These are phyloP conservation scores for Charanyca ferruginea DNA, from an alignment of 2,888 invertebrate genomes.

Conservation along the genomic window DNA sequence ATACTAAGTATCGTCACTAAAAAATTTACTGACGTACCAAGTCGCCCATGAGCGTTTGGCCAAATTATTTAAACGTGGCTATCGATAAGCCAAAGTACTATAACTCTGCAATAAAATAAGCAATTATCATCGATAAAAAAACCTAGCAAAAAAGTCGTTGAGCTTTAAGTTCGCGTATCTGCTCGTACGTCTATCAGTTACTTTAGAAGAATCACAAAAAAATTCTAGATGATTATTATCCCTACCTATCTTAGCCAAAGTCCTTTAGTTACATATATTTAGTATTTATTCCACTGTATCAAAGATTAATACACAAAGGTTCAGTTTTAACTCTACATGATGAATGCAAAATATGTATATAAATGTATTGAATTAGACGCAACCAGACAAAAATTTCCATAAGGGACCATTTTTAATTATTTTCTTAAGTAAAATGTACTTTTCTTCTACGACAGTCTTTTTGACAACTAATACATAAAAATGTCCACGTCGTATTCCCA, in stretches of 20 bases:
- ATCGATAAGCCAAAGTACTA: too few species aligned
- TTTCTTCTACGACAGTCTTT: constrained; percentile 33
- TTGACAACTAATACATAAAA: constrained; percentile 6
- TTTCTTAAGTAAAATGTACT: constrained; percentile 12
- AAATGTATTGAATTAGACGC: not conserved
- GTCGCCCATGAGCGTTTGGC: too few species aligned
- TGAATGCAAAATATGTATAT: constrained; percentile 1
- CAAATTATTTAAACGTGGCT: too few species aligned
- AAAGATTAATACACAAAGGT: not conserved
- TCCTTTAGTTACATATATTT: constrained; percentile 3
- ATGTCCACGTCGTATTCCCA: constrained; percentile 8
- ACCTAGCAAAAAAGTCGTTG: not conserved
- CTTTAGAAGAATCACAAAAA: constrained; percentile 34
- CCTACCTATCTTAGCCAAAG: constrained; percentile 12
- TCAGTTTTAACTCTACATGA: not conserved
- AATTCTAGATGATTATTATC: constrained; percentile 19
- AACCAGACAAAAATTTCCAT: not conserved
- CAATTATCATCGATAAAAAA: too few species aligned
- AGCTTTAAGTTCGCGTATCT: not conserved
- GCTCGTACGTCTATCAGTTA: not conserved
- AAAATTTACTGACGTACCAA: too few species aligned
- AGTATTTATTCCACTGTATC: constrained; percentile 5
- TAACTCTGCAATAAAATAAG: too few species aligned
- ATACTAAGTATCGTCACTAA: too few species aligned
- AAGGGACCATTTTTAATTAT: not conserved